These are phyloP conservation scores for Tenthredo livida DNA, from an alignment of 2,888 invertebrate genomes.

Conservation along the genomic window DNA sequence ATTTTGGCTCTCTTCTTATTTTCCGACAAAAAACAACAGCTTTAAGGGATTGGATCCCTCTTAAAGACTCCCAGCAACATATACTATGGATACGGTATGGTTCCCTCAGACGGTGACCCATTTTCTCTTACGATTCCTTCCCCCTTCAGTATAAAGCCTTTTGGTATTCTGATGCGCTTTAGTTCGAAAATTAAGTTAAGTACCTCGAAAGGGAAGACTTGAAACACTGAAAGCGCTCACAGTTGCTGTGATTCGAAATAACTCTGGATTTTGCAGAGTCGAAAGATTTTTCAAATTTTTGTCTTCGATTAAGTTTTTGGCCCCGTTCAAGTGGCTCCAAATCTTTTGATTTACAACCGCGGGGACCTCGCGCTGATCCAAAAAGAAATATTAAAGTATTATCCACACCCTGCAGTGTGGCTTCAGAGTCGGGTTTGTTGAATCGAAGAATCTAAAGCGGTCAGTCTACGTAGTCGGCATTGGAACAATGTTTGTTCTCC, in stretches of 20 bases:
- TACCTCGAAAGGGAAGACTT: background rate
- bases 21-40: background rate
- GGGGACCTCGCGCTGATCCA: background rate
- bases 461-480: constrained; percentile 27
- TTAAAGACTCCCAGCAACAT: background rate
- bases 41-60: background rate
- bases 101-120: constrained; percentile 8
- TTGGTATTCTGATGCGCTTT: constrained; percentile 31
- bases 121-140: constrained; percentile 4
- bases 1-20: background rate
- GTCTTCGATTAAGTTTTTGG: background rate
- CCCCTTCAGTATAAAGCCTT: constrained; percentile 14
- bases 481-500: constrained; percentile 29
- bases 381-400: background rate
- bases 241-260: constrained; percentile 1
- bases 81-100: background rate
- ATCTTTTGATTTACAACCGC: background rate
- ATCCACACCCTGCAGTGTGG: background rate
- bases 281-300: background rate
- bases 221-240: background rate
- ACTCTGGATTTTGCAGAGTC: background rate
- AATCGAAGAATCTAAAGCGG: constrained; percentile 10
- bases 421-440: background rate
- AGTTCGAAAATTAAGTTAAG: constrained; percentile 22
- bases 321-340: background rate